These are phyloP conservation scores for Stenoptilia bipunctidactyla DNA, from an alignment of 2,888 invertebrate genomes.

Conservation along the genomic window DNA sequence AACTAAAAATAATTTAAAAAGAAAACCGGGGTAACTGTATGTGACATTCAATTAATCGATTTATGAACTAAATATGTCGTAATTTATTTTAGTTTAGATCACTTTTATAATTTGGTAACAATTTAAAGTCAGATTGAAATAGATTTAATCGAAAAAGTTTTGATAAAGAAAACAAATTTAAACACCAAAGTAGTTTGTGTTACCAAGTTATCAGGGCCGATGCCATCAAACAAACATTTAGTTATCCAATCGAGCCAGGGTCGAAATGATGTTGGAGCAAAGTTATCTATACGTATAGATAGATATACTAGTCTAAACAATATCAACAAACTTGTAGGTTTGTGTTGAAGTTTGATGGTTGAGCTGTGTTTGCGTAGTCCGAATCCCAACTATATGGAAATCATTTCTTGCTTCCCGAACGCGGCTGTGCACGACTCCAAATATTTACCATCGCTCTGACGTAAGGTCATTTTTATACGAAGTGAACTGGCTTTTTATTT, in stretches of 20 bases:
- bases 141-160: background rate
- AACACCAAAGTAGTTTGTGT: background rate
- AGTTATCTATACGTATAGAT: conserved; percentile 28
- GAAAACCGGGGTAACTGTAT: background rate
- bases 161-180: background rate
- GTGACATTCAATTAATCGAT: background rate
- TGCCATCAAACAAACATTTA: background rate
- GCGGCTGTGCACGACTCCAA: conserved; percentile 49
- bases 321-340: conserved; percentile 61
- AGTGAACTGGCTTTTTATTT: no score
- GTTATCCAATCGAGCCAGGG: conserved; percentile 1
- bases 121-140: background rate
- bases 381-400: conserved; percentile 56
- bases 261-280: conserved; percentile 24
- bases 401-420: conserved; percentile 59
- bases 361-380: conserved; percentile 52
- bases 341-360: conserved; percentile 60
- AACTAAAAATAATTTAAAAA: background rate
- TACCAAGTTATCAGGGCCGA: background rate
- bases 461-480: conserved; percentile 15
- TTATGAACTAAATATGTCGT: background rate
- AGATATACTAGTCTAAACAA: conserved; percentile 45
- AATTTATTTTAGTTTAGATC: background rate
- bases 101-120: background rate
- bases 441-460: conserved; percentile 50